Conservation (phyloP, 2,797 vertebrate genomes). For the Gymnoscopelus braueri region DNA sequence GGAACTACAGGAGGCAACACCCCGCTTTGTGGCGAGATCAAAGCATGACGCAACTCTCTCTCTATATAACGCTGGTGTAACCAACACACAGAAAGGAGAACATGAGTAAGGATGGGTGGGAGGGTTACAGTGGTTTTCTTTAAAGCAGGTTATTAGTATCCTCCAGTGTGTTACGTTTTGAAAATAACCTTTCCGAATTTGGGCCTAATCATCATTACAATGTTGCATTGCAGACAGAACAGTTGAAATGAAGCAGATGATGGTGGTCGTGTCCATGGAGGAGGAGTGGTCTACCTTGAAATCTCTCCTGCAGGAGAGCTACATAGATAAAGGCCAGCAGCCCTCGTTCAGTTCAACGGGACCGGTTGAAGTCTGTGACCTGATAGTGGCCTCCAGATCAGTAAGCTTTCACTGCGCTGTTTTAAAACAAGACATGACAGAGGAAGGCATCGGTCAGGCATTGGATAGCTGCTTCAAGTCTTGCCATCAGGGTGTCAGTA, state of each 20-base stretch:
- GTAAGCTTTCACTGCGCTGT: constrained; percentile 44
- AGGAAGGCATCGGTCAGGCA: constrained; percentile 36
- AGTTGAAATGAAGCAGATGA: constrained; percentile 4
- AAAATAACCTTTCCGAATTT: not conserved
- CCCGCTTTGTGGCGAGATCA: too few relatives aligned
- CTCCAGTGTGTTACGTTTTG: too few relatives aligned
- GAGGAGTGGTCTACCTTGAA: constrained; percentile 45
- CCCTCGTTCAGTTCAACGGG: constrained; percentile 24
- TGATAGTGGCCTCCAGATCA: constrained; percentile 9
- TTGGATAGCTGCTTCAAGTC: constrained; percentile 45
- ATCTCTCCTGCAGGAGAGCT: constrained; percentile 32
- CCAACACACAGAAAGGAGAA: not conserved
- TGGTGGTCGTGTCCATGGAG: constrained; percentile 48
- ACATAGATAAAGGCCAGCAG: constrained; percentile 3
- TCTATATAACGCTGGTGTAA: not conserved
- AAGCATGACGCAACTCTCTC: not conserved
- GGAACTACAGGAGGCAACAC: too few relatives aligned
- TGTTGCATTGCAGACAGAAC: constrained; percentile 28
- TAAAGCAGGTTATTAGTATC: too few relatives aligned
- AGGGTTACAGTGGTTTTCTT: too few relatives aligned
- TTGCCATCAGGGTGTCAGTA: constrained; percentile 6
- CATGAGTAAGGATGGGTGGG: not conserved
- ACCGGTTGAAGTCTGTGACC: constrained; percentile 35
- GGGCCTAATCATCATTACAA: not conserved
- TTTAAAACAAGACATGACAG: constrained; percentile 38